Conservation (phyloP, 2,797 vertebrate genomes). For the Sebastes matsubarae region DNA sequence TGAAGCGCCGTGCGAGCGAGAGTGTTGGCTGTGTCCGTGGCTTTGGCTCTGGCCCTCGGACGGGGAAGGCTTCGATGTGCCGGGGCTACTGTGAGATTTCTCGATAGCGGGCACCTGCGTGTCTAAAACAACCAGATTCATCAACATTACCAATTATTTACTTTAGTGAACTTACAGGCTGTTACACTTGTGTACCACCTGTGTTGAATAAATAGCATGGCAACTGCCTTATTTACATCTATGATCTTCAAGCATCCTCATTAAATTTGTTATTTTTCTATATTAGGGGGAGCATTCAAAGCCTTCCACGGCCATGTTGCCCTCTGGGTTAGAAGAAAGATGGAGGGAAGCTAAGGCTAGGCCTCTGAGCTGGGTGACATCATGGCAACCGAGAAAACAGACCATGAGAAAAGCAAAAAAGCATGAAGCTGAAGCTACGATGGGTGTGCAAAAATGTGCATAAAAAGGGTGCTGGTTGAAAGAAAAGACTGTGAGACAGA, state of each 20-base stretch:
- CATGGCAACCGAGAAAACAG: constrained; percentile 72
- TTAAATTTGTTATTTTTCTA: constrained; percentile 48
- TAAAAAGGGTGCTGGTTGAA: constrained; percentile 16
- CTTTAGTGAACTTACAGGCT: constrained; percentile 39
- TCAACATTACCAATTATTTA: constrained; percentile 75
- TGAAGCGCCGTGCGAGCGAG: constrained; percentile 91
- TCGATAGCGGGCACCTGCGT: constrained; percentile 96
- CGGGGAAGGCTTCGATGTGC: constrained; percentile 93
- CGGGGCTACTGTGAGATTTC: constrained; percentile 98
- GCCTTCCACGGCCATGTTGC: constrained; percentile 74
- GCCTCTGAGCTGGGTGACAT: constrained; percentile 66
- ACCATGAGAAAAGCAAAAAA: constrained; percentile 73
- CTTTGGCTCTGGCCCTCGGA: constrained; percentile 88
- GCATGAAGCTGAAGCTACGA: constrained; percentile 77
- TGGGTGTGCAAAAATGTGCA: constrained; percentile 54
- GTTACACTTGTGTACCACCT: constrained; percentile 27
- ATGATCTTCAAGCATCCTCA: background rate
- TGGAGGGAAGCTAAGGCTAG: constrained; percentile 62
- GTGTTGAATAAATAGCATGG: background rate
- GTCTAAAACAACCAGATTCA: constrained; percentile 90
- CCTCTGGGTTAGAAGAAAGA: constrained; percentile 46
- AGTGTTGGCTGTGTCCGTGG: constrained; percentile 82
- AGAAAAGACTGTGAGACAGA: constrained; percentile 27
- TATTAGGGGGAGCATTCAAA: constrained; percentile 57
- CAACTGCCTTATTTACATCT: constrained; percentile 1